Evolutionary conservation across 1,140 invertebrate species (phyloP), one percentile per base, ranked within the genome.

Genomic region (Drosophila sulfurigaster): DNA sequence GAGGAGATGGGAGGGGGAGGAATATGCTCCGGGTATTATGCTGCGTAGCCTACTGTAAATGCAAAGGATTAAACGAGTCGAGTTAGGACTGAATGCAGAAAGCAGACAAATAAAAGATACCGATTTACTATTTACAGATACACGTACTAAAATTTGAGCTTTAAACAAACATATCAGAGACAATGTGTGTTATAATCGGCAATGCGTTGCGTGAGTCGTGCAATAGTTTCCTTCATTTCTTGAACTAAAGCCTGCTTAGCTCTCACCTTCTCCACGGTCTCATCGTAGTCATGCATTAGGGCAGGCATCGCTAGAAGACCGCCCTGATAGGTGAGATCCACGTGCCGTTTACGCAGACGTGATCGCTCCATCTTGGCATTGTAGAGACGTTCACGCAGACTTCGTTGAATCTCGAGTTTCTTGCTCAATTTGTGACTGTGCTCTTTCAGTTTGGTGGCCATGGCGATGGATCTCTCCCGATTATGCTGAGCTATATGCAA

Each of bases 261-360:
- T 15, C 48, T n/a, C 1, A 89, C 4, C 7, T 32, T 57, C 0
- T 64, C 15, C 4, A 79, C 20, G 0, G 91, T 92, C 0, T 25
- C 4, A 59, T 92, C 91, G 43, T 70, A 92, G 38, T 92, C 91
- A 7, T 59, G 49, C 78, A 92, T 76, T 10, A 92, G 64, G 0
- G 68, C 35, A 0, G 90, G 91, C 68, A 88, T 88, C 2, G 80
- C 48, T 1, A 92, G 54, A 5, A 92, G 78, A 6, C 91, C 91
- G 10, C 88, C 78, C 20, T 81, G 63, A 5, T 32, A 69, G 3
- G 51, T 48, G 1, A 89, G 28, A 13, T 88, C 85, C 6, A 35
- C 49, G 7, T 63, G 48, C 30, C 13, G 32, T 13, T 89, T 73
- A 0, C 78, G 77, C 0, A 81, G 11, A 2, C 5, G 28, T 0